Base-by-base conservation (phyloP, 2,888 invertebrate species). In the Sericinus montela region DNA sequence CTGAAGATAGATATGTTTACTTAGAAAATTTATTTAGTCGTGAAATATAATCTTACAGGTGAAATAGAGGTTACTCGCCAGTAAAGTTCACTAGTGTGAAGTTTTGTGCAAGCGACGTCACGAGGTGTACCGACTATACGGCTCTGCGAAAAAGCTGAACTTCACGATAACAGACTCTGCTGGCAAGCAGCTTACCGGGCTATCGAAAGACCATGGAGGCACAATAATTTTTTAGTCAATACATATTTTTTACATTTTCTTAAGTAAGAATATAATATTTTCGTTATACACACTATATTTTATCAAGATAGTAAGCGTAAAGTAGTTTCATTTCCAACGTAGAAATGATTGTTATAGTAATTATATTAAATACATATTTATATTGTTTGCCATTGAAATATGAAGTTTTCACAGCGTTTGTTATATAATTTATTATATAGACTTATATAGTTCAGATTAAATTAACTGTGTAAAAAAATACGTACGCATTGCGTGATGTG, bases 221-320 rank as follows among this genome's bases (percentile, higher is more conserved):
- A 86, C 74, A 69, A 75, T 65, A 67, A 71, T 71, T 69, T 71
- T 38, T 42, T 72, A 76, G 67, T 77, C 73, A 75, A 74, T 76
- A 67, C 67, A n/a, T n/a, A 71, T 65, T 32, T 72, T 19, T 69
- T 76, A 79, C 64, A 74, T 69, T 67, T 72, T 70, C 75, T 78
- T 80, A 85, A 48, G 70, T 79, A 35, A 80, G 74, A 79, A 73
- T 79, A 78, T 75, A n/a, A n/a, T n/a, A 72, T 67, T 69, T 72
- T 75, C 70, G 72, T 75, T 69, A 80, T 65, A 75, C 28, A 49
- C 13, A 40, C 79, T 85, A 82, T 85, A 82, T 73, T 71, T 80
- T 84, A 84, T 79, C 76, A 71, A 82, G 80, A 80, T 87, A 87
- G 81, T 87, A 87, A 87, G 87, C 87, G 87, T 87, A 87, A 80